Evolutionary conservation across 1,140 invertebrate genomes (phyloP), one percentile per base, ranked within the genome.

Genomic region (Pararge aegeria): DNA sequence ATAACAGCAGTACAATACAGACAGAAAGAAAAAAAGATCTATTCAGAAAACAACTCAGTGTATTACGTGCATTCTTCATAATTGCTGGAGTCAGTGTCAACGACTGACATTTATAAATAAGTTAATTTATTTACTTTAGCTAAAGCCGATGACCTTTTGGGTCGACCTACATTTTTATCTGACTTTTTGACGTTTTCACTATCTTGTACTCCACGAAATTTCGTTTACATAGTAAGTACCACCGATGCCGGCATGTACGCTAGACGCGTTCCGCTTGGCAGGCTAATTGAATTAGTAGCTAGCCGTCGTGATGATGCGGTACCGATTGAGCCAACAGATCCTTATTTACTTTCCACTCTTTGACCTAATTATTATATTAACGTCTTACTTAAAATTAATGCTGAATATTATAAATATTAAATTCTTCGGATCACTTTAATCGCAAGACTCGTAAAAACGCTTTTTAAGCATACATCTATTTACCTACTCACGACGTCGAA

Each of bases 211-310:
- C 29, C 5, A 46, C 19, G 20, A 46, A 46, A 20, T 46, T 46
- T 46, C 19, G 18, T 20, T 12, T 46, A 46, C 38, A 42, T 16
- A 46, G 42, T 55, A 50, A 48, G 3, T 27, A 27, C 27, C 5
- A 37, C 18, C 30, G 64, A 61, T 50, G 27, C 61, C 64, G 63
- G 58, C 65, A 53, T 55, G 65, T 71, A 61, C 48, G 44, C 69
- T 56, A 67, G 56, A 73, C 78, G 69, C 66, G 80, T 79, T 83
- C 78, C 65, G 82, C 78, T 84, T 81, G 19, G 76, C 70, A 72
- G 58, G 49, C 70, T 87, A 87, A 87, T 87, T 87, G 59, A 87
- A 87, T 87, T 87, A 87, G 82, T 70, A 73, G 73, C 80, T 80
- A 77, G 76, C 74, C 78, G 65, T 68, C 74, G 65, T 68, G 68